Percentiles rank a stretch among this genome's conserved stretches.
phyloP scores from a whole-genome alignment of 1,140 invertebrate genomes.

The Ctenoplectra terminalis region DNA sequence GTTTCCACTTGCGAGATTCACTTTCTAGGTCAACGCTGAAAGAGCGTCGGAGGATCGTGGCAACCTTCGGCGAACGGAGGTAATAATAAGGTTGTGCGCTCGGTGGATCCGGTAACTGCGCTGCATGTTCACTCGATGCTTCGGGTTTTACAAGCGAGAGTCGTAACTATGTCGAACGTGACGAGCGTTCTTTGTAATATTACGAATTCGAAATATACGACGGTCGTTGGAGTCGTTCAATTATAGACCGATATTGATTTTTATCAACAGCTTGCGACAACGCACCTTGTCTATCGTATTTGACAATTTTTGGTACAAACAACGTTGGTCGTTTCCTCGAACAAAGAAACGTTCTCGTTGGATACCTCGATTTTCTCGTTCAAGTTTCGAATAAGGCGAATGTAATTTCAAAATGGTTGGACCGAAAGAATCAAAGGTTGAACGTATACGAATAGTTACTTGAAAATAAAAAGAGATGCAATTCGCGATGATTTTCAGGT shows the following conservation, averaged over 20 bases:
- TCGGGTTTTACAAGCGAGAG: not conserved
- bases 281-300: no score
- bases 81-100: constrained; percentile 60
- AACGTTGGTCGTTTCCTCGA: no score
- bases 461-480: not conserved
- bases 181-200: not conserved
- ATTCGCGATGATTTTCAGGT: not conserved
- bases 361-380: not conserved
- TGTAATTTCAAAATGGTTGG: not conserved
- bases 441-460: no score
- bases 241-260: no score
- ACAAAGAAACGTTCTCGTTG: not conserved
- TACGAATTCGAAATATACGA: constrained; percentile 3
- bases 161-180: not conserved
- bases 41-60: constrained; percentile 51
- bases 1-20: constrained; percentile 25
- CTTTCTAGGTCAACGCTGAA: constrained; percentile 35
- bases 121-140: constrained; percentile 11
- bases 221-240: not conserved
- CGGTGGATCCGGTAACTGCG: constrained; percentile 47
- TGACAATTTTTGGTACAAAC: no score
- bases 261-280: no score
- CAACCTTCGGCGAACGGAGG: constrained; percentile 60
- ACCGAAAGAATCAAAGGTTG: not conserved
- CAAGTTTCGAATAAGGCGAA: not conserved